Base-by-base conservation (phyloP, 2,113 vertebrate species). In the Hemichromis elongatus region DNA sequence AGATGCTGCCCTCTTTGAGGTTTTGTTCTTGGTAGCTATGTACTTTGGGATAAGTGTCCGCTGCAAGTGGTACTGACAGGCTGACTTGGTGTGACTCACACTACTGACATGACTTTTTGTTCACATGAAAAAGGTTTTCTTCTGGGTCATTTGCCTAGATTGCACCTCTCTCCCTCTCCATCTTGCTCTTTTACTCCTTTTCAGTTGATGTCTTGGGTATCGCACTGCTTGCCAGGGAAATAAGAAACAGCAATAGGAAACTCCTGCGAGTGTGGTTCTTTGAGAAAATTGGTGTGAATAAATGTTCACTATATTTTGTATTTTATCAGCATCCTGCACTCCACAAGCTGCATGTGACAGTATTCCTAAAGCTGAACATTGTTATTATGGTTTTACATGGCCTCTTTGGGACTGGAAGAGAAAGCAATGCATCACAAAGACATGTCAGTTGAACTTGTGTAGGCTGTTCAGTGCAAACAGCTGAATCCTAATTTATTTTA, bases 141-240 rank as follows among this genome's bases (percentile, higher is more conserved):
- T 86, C 84, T 90, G 83, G 85, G 59, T 90, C 78, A 89, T 94
- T 88, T 91, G 45, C 80, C 84, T 77, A 50, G 88, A 91, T 88
- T 85, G 35, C 81, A 83, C 89, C 84, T 75, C 79, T 80, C 45
- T 77, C 21, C 9, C 16, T 81, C 56, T 81, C 9, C 30, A 26
- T 30, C 55, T 56, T 55, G 2, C 13, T 33, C 14, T 83, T 26
- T 35, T 86, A 12, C 35, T 45, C 42, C 73, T 40, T 30, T 16
- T 33, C 42, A 66, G 56, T 80, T 79, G 73, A 84, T 52, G 66
- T 86, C 37, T 90, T 52, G 26, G 70, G 79, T 91, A 56, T 87
- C 75, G 63, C 73, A 82, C 8, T 21, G 52, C 13, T 85, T 87
- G 70, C 77, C 42, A 55, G 42, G 56, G 66, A 90, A 88, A 82